Base-by-base conservation (phyloP, 2,797 vertebrate species). In the Amphiprion clarkii region DNA sequence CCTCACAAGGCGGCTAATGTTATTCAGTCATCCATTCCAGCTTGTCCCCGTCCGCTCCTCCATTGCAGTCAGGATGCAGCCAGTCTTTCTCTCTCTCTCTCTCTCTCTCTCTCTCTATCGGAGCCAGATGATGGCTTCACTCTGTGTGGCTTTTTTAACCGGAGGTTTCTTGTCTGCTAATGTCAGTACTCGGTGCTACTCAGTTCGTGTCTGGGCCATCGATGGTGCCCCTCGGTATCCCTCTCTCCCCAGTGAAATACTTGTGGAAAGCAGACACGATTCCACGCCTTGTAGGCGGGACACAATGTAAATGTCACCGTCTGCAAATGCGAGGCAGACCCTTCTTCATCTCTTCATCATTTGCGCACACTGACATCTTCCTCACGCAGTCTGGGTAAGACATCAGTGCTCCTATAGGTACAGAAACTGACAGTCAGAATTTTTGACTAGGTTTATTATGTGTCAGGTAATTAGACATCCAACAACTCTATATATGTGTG, bases 261-360 rank as follows among this genome's bases (percentile, higher is more conserved):
- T 92, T 86, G 76, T 52, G 85, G 81, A 82, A 53, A 88, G 42
- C 60, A 87, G 85, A 83, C 75, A 71, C 79, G 40, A 74, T 40
- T 90, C 93, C 93, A 92, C 92, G 92, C 94, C 93, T 93, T 91
- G 88, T 89, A 71, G 94, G 93, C 89, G 93, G 92, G 89, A 85
- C 92, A 59, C 82, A 36, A 55, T 77, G 77, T 49, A 78, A 87
- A 84, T 89, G 89, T 89, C 87, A 83, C 79, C 19, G 83, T 84
- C 78, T 88, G 86, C 49, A 71, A 79, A 76, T 56, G 44, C 17
- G 56, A 85, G 64, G 40, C 64, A 69, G 79, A 61, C 60, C 49
- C 55, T 56, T 65, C 58, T 56, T 67, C 66, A 17, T 66, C 63
- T 58, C 36, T 2, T 33, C 39, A 33, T 82, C 49, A 53, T 60